Evolutionary conservation across 2,888 invertebrate species (phyloP), one percentile per base, ranked within the genome.

Genomic region (Amphimallon solstitiale): DNA sequence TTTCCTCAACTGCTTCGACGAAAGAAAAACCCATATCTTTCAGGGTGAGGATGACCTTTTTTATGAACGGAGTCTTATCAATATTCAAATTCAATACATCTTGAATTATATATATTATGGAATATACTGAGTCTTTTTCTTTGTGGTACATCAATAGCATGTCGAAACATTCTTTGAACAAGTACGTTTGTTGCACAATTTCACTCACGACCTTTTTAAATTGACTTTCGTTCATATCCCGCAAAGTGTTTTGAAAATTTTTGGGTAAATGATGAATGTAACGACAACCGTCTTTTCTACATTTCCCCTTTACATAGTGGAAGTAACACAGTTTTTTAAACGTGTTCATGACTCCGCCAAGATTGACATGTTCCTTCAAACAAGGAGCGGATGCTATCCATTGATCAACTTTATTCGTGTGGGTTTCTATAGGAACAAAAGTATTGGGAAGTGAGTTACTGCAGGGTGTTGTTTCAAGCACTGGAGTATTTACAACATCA

Each of bases 1-100:
- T 63, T 37, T 69, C 67, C 10, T 59, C 51, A 1, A 69, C 43
- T 5, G 59, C 65, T 1, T 63, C 38, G 3, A 45, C 63, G 21
- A 67, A 67, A 6, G 63, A 45, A n/a, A 49, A 65, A 0, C 69
- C 69, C 40, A 54, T 59, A 29, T 54, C 61, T 14, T 67, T 54
- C 12, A 69, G 46, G 7, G 59, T 34, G 1, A 12, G 9, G 17
- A 69, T 63, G 6, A 69, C 49, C 7, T 23, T 17, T 19, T 65
- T 62, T 5, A 69, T 40, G 9, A 46, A 51, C 1, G 65, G 65
- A 9, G 51, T 59, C 37, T 65, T 65, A 29, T 65, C 59, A 3
- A 40, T 29, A 1, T 43, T 19, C 21, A 66, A 17, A 0, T 21
- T 43, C 17, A 66, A 34, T 14, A 66, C 29, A 19, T 66, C 34